These are phyloP conservation scores for Drosophila lini DNA, from an alignment of 1,140 invertebrate species.

Conservation along the genomic window DNA sequence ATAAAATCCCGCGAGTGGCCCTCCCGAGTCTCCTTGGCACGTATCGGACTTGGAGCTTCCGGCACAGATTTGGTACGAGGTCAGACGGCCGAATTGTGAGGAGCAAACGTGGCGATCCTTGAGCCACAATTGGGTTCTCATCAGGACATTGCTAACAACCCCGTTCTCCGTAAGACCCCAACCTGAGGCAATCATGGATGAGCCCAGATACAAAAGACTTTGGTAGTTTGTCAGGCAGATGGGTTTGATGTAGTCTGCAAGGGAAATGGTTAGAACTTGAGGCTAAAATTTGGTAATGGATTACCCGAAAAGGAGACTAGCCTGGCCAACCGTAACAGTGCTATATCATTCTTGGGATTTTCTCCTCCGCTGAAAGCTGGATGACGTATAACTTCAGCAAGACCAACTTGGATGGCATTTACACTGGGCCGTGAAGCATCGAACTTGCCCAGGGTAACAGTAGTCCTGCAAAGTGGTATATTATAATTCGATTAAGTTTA, in stretches of 20 bases:
- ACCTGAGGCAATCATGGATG: neutral
- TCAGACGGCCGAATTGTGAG: neutral
- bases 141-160: neutral
- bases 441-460: neutral
- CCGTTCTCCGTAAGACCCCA: neutral
- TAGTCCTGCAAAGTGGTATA: neutral
- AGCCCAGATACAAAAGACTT: neutral
- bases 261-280: neutral
- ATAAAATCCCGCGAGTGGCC: neutral
- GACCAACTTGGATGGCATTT: neutral
- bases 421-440: neutral
- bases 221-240: conserved; percentile 4
- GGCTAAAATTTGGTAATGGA: too few relatives aligned
- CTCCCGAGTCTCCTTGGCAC: neutral
- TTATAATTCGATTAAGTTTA: too few relatives aligned
- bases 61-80: conserved; percentile 1
- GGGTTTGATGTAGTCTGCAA: neutral
- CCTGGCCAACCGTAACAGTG: neutral
- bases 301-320: neutral
- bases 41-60: neutral
- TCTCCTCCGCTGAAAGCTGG: neutral
- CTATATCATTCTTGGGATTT: neutral
- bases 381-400: neutral
- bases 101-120: neutral
- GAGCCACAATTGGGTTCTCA: neutral